Conservation (phyloP, 2,113 vertebrate species). For the Melanerpes formicivorus region DNA sequence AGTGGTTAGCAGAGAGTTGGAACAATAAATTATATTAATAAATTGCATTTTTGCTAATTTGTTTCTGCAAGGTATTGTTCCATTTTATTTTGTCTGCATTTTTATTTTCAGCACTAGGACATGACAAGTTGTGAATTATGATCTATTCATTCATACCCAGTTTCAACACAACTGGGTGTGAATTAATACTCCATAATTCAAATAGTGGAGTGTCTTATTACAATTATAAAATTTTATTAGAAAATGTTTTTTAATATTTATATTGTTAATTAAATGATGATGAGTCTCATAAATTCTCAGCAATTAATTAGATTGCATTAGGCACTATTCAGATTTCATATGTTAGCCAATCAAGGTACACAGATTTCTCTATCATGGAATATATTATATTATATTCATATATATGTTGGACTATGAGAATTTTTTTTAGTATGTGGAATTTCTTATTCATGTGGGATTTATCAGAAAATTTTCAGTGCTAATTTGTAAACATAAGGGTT, state of each 20-base stretch:
- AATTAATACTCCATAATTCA: conserved; percentile 78
- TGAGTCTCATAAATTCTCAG: conserved; percentile 75
- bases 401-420: neutral
- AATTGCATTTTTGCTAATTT: conserved; percentile 61
- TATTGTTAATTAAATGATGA: conserved; percentile 79
- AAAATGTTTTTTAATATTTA: conserved; percentile 81
- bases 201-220: conserved; percentile 68
- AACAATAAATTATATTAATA: conserved; percentile 67
- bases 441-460: neutral
- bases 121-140: conserved; percentile 67
- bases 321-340: conserved; percentile 66
- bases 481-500: neutral
- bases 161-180: conserved; percentile 75
- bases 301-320: conserved; percentile 69
- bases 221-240: conserved; percentile 81
- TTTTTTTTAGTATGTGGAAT: neutral
- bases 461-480: neutral
- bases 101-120: conserved; percentile 68
- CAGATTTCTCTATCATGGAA: conserved; percentile 32
- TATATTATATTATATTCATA: neutral
- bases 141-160: conserved; percentile 64
- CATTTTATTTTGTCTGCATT: conserved; percentile 62
- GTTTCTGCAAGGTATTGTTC: conserved; percentile 23
- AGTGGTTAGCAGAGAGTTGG: neutral
- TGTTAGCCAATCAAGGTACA: conserved; percentile 66